Conservation (phyloP, 2,113 vertebrate species). For the Arizona elegans region DNA sequence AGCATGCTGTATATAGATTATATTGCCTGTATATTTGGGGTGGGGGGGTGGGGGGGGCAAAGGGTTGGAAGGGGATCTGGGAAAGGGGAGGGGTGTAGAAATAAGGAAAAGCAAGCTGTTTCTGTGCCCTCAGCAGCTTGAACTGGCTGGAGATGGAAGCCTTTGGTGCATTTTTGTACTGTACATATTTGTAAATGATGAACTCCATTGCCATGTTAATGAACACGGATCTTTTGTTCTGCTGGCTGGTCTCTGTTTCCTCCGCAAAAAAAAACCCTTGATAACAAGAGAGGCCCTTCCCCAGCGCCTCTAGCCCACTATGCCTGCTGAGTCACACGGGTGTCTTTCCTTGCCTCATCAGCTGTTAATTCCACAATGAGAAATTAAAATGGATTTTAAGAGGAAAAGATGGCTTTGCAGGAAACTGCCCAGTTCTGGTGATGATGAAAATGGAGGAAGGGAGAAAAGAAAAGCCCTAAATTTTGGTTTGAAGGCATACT, state of each 20-base stretch:
- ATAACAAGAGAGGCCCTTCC: conserved; percentile 24
- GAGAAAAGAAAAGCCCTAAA: conserved; percentile 25
- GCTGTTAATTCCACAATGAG: conserved; percentile 58
- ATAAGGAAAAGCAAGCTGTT: conserved; percentile 42
- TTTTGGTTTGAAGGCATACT: conserved; percentile 71
- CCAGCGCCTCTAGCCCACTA: background rate
- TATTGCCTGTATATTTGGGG: conserved; percentile 49
- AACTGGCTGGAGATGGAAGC: conserved; percentile 57
- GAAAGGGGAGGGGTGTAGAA: background rate
- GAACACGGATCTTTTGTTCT: conserved; percentile 73
- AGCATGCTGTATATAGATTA: conserved; percentile 70
- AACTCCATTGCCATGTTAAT: conserved; percentile 68
- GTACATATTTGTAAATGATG: conserved; percentile 77
- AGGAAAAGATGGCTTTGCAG: conserved; percentile 68
- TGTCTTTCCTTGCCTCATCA: conserved; percentile 56
- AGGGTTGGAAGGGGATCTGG: background rate
- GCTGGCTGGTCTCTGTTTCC: conserved; percentile 71
- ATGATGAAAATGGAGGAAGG: conserved; percentile 15
- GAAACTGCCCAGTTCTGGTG: conserved; percentile 59
- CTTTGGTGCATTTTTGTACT: conserved; percentile 73
- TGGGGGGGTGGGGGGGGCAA: background rate
- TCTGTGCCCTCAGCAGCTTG: conserved; percentile 56
- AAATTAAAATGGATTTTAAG: conserved; percentile 59
- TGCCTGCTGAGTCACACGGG: conserved; percentile 12
- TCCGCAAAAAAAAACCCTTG: conserved; percentile 50